Base-by-base conservation (phyloP, 2,113 vertebrate genomes). In the Gyps fulvus region DNA sequence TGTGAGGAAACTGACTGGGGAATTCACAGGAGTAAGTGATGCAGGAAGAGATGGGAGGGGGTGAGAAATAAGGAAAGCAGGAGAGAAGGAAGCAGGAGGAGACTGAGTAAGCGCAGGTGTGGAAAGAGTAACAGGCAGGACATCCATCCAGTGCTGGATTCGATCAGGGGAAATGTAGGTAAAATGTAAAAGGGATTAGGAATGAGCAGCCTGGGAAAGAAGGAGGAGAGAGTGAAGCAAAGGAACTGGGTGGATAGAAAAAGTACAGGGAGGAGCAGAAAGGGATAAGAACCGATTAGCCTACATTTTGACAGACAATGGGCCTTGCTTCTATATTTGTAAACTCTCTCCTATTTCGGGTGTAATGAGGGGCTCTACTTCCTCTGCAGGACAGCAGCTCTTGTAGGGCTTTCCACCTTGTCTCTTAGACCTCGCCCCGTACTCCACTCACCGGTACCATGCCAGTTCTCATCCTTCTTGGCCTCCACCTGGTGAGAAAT, bases 401-500 rank as follows among this genome's bases (percentile, higher is more conserved):
- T 16, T 54, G 40, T 5, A 69, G 12, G 43, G n/a, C 58, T 50
- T 92, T 40, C 52, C 50, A 59, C 11, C 76, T 87, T 61, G 6
- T 38, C 31, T 77, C n/a, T 67, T 22, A 47, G 7, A 26, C 19
- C 15, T 84, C 16, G 0, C 32, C 42, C 36, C 31, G 13, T 50
- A 9, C 45, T 65, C 61, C 61, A 85, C 96, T 98, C 54, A 98
- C 98, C 98, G 0, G 98, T 98, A 70, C 98, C 91, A 0, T 98
- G 98, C 98, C 98, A 98, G 20, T 96, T 98, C 90, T 98, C 98
- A 32, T 98, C 98, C 90, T 98, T 98, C 90, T 98, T 98, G 95
- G 98, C 85, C 83, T 98, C 98, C 89, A 98, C 97, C 54, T 98
- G 98, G 47, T 99, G 99, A 81, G 99, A 99, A 94, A 99, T 98